Evolutionary conservation across 2,888 invertebrate genomes (phyloP).

Genomic region (Plagodis dolabraria): DNA sequence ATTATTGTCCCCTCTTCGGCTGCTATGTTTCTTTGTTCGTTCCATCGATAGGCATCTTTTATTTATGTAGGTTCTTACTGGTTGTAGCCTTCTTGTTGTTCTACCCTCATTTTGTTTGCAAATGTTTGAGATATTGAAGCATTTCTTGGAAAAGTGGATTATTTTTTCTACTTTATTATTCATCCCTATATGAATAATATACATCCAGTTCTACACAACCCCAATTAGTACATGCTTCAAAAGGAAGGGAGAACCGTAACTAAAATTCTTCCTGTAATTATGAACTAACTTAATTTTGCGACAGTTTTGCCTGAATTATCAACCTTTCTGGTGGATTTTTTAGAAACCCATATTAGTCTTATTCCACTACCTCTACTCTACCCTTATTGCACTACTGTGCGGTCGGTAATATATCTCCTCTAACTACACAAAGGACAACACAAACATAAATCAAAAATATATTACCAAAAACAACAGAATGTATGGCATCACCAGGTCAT

Average conservation of each 20-base stretch:
- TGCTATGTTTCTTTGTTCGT: constrained; percentile 46
- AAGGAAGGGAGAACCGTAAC: too few relatives aligned
- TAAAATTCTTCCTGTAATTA: neutral
- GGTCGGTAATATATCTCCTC: too few relatives aligned
- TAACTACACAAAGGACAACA: too few relatives aligned
- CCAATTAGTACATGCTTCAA: too few relatives aligned
- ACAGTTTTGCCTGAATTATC: too few relatives aligned
- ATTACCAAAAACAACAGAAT: too few relatives aligned
- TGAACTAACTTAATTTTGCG: neutral
- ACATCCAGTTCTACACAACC: neutral
- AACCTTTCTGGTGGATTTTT: too few relatives aligned
- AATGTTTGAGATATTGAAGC: constrained; percentile 38
- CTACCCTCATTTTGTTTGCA: constrained; percentile 37
- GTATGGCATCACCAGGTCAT: too few relatives aligned
- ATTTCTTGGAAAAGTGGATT: constrained; percentile 29
- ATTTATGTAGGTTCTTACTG: constrained; percentile 48
- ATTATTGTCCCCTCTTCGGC: constrained; percentile 54
- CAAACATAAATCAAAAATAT: too few relatives aligned
- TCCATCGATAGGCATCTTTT: constrained; percentile 57
- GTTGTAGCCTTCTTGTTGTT: constrained; percentile 35
- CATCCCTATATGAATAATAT: constrained; percentile 13
- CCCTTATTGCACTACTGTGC: too few relatives aligned
- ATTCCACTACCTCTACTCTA: too few relatives aligned
- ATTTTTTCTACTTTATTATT: constrained; percentile 29
- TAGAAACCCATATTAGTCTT: too few relatives aligned